Evolutionary conservation across 2,797 vertebrate genomes (phyloP), one percentile per base, ranked within the genome.

Genomic region (Cyprinodon diabolis): DNA sequence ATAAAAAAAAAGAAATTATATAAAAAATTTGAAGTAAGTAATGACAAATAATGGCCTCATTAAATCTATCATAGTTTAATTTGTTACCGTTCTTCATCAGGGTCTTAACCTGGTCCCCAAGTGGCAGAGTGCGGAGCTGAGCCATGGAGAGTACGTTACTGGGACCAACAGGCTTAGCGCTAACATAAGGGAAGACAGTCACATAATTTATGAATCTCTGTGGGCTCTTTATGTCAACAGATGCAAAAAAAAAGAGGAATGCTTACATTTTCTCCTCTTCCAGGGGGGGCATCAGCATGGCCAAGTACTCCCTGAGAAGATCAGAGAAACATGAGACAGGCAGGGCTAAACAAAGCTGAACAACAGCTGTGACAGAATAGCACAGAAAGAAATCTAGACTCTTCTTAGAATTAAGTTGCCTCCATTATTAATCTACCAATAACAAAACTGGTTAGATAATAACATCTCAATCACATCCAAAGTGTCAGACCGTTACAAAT

Each of bases 91-190:
- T 99, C 90, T 97, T 99, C 97, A 99, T 97, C 82, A 99, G 91
- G 43, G 97, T 98, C 94, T 96, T 98, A 81, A 99, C 97, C 86
- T 99, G 98, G 69, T 99, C 98, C 2, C 95, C 96, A 49, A 99
- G 94, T 0, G 98, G 97, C 81, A 99, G 91, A 1, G 96, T 99
- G 19, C 98, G 96, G 80, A 99, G 94, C 76, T 99, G 98, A 62
- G 98, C 97, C 98, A 99, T 99, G 21, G 98, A 98, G 12, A 99
- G 94, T 14, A 99, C 96, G 0, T 99, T 99, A 92, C 98, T 99
- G 75, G 98, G 98, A 77, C 97, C 96, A 49, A 96, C 86, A 0
- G 97, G 96, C 82, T 96, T 97, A 72, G 96, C 95, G 71, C 98
- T 99, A 72, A 57, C 40, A 13, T 0, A 40, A 6, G 66, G 19